phyloP scores from a whole-genome alignment of 2,888 invertebrate genomes.

The Thereva nobilitata region DNA sequence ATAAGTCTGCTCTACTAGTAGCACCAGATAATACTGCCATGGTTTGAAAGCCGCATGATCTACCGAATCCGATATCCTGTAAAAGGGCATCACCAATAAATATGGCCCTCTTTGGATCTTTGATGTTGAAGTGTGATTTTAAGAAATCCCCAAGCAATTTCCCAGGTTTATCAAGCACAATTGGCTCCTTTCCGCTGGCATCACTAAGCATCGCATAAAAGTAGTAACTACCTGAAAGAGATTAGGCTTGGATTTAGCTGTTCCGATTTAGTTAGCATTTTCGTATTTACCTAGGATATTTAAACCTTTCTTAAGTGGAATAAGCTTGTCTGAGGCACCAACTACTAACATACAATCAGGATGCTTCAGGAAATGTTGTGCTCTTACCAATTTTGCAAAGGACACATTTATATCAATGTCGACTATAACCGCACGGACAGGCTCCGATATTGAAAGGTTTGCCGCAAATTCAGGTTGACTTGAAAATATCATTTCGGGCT shows the following conservation, averaged over 20 bases:
- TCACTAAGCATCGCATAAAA: conserved; percentile 48
- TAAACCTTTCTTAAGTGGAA: conserved; percentile 49
- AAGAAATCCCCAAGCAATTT: conserved; percentile 52
- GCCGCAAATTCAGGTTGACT: conserved; percentile 35
- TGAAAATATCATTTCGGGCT: neutral
- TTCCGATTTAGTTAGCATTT: conserved; percentile 11
- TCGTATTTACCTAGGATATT: conserved; percentile 47
- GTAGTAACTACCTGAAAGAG: conserved; percentile 42
- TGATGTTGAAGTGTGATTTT: conserved; percentile 55
- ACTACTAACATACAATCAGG: conserved; percentile 56
- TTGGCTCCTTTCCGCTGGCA: conserved; percentile 52
- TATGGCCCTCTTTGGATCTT: conserved; percentile 68
- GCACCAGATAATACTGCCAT: conserved; percentile 69
- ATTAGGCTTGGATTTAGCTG: neutral
- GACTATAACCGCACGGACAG: conserved; percentile 59
- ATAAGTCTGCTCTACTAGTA: conserved; percentile 43
- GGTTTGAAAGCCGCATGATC: conserved; percentile 70
- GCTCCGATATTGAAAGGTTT: conserved; percentile 44
- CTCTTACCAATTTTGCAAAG: conserved; percentile 57
- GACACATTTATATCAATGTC: conserved; percentile 58
- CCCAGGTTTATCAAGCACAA: conserved; percentile 59
- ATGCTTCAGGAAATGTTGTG: conserved; percentile 55
- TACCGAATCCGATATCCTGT: conserved; percentile 78
- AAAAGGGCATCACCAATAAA: conserved; percentile 85
- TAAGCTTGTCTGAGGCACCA: conserved; percentile 53